Conservation (phyloP, 2,113 vertebrate genomes). For the Acanthochromis polyacanthus region DNA sequence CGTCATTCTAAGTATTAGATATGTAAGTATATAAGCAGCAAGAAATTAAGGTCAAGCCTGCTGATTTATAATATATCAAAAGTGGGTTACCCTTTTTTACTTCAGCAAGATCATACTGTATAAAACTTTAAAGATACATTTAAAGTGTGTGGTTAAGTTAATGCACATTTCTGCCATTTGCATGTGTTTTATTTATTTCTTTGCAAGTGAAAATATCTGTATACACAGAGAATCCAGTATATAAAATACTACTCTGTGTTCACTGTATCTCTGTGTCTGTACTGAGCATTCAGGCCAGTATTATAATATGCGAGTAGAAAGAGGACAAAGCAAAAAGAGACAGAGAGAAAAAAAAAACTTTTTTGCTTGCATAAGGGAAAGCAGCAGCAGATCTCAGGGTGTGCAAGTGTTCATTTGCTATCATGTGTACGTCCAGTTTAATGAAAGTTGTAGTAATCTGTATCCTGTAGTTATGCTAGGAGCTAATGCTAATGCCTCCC, state of each 20-base stretch:
- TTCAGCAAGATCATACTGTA: neutral
- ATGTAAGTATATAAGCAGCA: neutral
- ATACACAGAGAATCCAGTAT: neutral
- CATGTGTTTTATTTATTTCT: neutral
- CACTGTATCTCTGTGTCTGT: neutral
- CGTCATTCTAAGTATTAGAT: neutral
- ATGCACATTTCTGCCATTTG: neutral
- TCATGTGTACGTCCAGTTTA: conserved; percentile 54
- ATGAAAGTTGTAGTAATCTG: conserved; percentile 62
- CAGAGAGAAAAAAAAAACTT: neutral
- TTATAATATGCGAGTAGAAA: neutral
- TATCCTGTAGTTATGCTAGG: conserved; percentile 23
- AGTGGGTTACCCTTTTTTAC: neutral
- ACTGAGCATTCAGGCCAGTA: neutral
- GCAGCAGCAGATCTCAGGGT: conserved; percentile 4
- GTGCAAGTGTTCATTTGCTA: conserved; percentile 25
- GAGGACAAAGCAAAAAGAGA: neutral
- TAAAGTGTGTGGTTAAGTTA: neutral
- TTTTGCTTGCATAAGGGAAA: conserved; percentile 21
- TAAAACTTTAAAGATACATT: no score
- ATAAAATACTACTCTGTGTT: neutral
- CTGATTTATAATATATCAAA: neutral
- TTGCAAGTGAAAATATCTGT: neutral
- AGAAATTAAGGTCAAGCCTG: neutral
- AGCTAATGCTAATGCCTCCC: conserved; percentile 58